phyloP scores from a whole-genome alignment of 2,113 vertebrate species.

The Pyxicephalus adspersus region DNA sequence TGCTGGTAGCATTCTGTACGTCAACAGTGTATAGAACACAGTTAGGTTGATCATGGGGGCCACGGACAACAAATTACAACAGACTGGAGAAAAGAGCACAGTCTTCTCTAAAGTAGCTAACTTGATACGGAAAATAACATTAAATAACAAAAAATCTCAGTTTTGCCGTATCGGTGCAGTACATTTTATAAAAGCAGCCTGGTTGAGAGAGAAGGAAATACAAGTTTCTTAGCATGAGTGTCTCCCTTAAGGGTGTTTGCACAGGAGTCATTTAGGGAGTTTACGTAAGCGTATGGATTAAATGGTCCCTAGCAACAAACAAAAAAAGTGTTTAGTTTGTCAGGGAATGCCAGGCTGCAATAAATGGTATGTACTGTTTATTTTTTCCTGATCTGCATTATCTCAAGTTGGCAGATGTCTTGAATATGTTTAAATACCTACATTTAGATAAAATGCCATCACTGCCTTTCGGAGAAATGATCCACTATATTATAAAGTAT shows the following conservation, averaged over 20 bases:
- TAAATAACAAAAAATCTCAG: no score
- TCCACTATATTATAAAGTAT: neutral
- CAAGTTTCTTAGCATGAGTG: neutral
- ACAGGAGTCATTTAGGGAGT: constrained; percentile 8
- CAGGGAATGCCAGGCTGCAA: constrained; percentile 35
- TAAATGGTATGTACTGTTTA: constrained; percentile 43
- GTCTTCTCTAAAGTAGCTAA: no score
- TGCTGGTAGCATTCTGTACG: no score
- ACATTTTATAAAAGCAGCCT: no score
- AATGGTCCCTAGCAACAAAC: constrained; percentile 19
- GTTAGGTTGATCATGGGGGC: no score
- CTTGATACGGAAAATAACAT: no score
- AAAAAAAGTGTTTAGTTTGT: constrained; percentile 5
- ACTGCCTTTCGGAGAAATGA: neutral
- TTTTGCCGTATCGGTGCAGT: no score
- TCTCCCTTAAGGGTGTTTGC: neutral
- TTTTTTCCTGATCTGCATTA: constrained; percentile 18
- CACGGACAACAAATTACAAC: no score
- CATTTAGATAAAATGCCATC: neutral
- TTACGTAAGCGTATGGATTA: neutral
- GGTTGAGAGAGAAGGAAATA: neutral
- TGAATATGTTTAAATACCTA: constrained; percentile 26
- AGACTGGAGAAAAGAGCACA: no score
- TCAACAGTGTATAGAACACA: no score
- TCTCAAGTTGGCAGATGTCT: constrained; percentile 14